Base-by-base conservation (phyloP, 2,797 vertebrate genomes). In the Melanotaenia pygmaea region DNA sequence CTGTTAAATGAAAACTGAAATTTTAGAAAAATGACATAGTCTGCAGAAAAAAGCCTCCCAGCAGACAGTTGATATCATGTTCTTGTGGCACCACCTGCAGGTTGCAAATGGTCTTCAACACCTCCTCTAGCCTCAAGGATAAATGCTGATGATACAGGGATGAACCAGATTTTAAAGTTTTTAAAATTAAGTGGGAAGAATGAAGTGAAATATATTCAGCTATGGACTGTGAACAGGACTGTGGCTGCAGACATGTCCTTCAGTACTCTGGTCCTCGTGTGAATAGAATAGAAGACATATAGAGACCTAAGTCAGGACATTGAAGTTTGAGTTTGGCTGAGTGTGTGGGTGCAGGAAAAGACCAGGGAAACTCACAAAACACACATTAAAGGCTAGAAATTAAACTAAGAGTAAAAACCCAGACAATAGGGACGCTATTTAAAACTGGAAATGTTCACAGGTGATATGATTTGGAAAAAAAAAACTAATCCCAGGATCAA, bases 21-120 rank as follows among this genome's bases (percentile, higher is more conserved):
- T 13, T 38, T 51, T 32, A 3, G 5, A 22, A 32, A 20, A 4
- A 3, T 24, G 16, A 35, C 59, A 3, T 6, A 16, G 24, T 1
- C 37, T 4, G 22, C 2, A 30, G 32, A n/a, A 28, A 3, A 11
- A 22, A 9, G 1, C 0, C 38, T 54, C 13, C 24, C 26, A 45
- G n/a, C 30, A 28, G 26, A 24, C 14, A 62, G 34, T 34, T 20
- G 30, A 24, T 54, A 12, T 5, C 34, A 22, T 85, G 72, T 22
- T 70, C 67, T 43, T 62, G 34, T 82, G 67, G 67, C 32, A 9
- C 87, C 90, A 84, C 60, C 87, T 91, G 66, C 79, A 79, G 89
- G 75, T 70, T 1, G 50, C 0, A 47, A 4, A 3, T 7, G 11
- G 40, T 35, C n/a, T 26, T 40, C 51, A 43, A 20, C 51, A 47